Evolutionary conservation across 2,888 invertebrate genomes (phyloP), one percentile per base, ranked within the genome.

Genomic region (Drosophila helvetica): DNA sequence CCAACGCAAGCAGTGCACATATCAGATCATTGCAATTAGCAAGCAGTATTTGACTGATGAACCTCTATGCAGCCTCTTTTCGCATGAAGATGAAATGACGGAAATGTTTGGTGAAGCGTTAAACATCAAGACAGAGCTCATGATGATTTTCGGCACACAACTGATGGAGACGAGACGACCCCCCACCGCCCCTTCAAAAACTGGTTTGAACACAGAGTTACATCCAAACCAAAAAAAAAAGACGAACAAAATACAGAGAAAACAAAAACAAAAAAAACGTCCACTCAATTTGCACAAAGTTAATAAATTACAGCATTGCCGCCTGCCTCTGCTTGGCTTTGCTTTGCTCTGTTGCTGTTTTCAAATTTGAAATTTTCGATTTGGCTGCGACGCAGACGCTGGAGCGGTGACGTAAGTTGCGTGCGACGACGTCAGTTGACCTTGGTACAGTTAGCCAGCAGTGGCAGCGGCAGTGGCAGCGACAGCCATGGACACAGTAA

Each of bases 241-340:
- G 9, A 33, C 4, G 12, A 33, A 33, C 4, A 12, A 33, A 33
- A 33, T 12, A 33, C 33, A 33, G 33, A 33, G 33, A 33, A 33
- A 5, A 42, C 19, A 38, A 17, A 45, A 48, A 53, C 38, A 43
- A 38, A 43, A 38, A 22, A 22, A 25, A 22, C 22, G 43, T 57
- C 33, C 61, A 47, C 56, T 56, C 68, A 74, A 74, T 74, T 81
- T 76, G 64, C 77, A 67, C 71, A 77, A 65, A 80, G 83, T 75
- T 77, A 73, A 80, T 80, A 80, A 83, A 75, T 80, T 80, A 80
- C 80, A 73, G 71, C 78, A 80, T 80, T 83, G 66, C 53, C 58
- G 62, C 51, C 54, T 57, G 70, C 38, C 43, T 70, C 61, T 48
- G 46, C 17, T n/a, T 65, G 62, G 53, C 46, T 75, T 30, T 54